These are phyloP conservation scores for Pterois miles DNA, from an alignment of 2,797 vertebrate genomes.

Conservation along the genomic window DNA sequence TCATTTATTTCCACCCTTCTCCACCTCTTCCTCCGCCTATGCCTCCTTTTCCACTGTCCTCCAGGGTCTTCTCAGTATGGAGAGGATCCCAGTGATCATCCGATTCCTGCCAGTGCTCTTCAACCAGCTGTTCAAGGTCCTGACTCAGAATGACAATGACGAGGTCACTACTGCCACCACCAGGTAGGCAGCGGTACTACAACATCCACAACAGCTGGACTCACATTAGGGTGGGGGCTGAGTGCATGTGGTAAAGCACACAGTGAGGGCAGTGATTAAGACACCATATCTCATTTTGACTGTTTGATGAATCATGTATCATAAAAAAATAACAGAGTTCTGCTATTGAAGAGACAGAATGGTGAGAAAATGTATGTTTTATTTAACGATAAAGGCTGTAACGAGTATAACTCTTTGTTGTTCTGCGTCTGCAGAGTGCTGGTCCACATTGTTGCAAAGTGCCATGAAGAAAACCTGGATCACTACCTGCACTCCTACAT, in stretches of 20 bases:
- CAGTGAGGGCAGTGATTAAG: not conserved
- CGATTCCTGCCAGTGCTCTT: conserved; percentile 95
- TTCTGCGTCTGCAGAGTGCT: conserved; percentile 87
- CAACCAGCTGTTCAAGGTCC: conserved; percentile 96
- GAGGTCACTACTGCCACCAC: conserved; percentile 90
- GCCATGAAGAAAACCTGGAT: conserved; percentile 94
- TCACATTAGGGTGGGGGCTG: not conserved
- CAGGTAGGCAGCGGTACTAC: conserved; percentile 83
- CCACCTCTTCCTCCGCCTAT: not conserved
- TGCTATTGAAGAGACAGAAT: not conserved
- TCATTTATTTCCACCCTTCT: conserved; percentile 2
- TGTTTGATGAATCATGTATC: not conserved
- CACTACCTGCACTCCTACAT: conserved; percentile 93
- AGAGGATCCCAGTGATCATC: conserved; percentile 94
- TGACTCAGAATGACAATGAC: conserved; percentile 92
- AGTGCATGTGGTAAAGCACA: not conserved
- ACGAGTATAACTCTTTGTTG: not conserved
- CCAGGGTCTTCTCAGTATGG: conserved; percentile 95
- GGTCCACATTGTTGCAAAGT: conserved; percentile 93
- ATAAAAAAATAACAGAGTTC: not conserved
- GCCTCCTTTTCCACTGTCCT: conserved; percentile 11
- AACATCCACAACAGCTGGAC: not conserved
- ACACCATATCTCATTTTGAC: not conserved
- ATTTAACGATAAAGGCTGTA: not conserved
- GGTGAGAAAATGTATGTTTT: not conserved